These are phyloP conservation scores for Scolanthus callimorphus DNA, from an alignment of 92 coral and sea anemone genomes.

Conservation along the genomic window DNA sequence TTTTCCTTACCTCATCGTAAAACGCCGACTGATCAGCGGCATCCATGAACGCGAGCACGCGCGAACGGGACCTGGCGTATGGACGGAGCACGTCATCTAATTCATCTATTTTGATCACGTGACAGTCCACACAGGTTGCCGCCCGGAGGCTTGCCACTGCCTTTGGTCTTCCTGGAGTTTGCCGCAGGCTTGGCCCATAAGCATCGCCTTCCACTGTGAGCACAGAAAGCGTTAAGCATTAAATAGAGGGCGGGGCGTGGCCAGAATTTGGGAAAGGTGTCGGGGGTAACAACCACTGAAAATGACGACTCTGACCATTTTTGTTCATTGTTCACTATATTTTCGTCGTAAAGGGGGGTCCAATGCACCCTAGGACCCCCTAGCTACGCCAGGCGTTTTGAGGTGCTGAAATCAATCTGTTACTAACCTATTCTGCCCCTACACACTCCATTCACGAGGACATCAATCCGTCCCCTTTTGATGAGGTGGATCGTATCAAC, in stretches of 20 bases:
- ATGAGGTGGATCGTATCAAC: slow-evolving; percentile 82
- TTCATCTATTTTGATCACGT: slow-evolving; percentile 78
- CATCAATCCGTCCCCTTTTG: slow-evolving; percentile 84
- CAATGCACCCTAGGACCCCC: too few relatives aligned
- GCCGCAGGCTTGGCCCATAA: slow-evolving; percentile 71
- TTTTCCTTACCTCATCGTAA: slow-evolving; percentile 32
- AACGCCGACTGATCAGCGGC: slow-evolving; percentile 45
- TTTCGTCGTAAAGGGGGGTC: too few relatives aligned
- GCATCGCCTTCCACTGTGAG: slow-evolving; percentile 93
- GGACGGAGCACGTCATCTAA: slow-evolving; percentile 62
- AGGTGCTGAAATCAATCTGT: too few relatives aligned
- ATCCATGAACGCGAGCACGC: slow-evolving; percentile 59
- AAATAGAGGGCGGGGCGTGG: too few relatives aligned
- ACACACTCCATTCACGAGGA: slow-evolving; percentile 46
- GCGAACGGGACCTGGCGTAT: slow-evolving; percentile 51
- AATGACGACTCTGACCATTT: too few relatives aligned
- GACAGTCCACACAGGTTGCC: slow-evolving; percentile 87
- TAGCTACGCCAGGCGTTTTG: too few relatives aligned
- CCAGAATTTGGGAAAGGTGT: too few relatives aligned
- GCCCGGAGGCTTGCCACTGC: slow-evolving; percentile 80
- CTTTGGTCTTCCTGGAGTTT: slow-evolving; percentile 42
- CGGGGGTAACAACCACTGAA: too few relatives aligned
- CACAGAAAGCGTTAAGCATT: neutral
- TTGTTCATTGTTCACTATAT: too few relatives aligned
- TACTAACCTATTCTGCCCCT: slow-evolving; percentile 79